Evolutionary conservation across 2,888 invertebrate species (phyloP).

Genomic region (Eudasyphora cyanicolor): DNA sequence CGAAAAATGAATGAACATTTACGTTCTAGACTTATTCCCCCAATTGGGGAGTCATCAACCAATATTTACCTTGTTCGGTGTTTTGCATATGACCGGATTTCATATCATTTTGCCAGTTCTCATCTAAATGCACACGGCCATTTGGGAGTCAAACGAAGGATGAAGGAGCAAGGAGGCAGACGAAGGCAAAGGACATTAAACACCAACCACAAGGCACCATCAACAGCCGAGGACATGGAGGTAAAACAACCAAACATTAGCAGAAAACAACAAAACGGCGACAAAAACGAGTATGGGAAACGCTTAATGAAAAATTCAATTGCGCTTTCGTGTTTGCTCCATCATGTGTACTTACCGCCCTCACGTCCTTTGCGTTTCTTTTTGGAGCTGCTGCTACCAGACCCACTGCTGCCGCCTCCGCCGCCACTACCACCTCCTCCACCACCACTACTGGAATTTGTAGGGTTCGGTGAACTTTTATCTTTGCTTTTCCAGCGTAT

Average conservation of each 20-base stretch:
- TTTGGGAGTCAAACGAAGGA: background rate
- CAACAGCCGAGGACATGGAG: background rate
- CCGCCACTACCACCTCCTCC: conserved; percentile 29
- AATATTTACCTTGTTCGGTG: conserved; percentile 77
- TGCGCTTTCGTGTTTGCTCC: conserved; percentile 50
- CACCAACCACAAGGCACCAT: background rate
- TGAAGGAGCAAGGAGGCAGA: background rate
- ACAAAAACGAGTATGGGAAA: conserved; percentile 53
- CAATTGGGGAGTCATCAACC: background rate
- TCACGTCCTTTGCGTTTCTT: conserved; percentile 93
- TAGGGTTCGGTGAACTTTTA: conserved; percentile 85
- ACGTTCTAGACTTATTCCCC: background rate
- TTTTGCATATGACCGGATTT: conserved; percentile 78
- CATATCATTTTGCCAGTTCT: conserved; percentile 84
- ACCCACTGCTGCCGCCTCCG: conserved; percentile 72
- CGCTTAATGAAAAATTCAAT: conserved; percentile 59
- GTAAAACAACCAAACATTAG: conserved; percentile 4
- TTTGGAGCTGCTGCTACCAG: conserved; percentile 83
- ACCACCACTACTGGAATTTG: conserved; percentile 74
- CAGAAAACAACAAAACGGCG: background rate
- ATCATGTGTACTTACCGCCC: conserved; percentile 83
- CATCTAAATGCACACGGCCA: conserved; percentile 79
- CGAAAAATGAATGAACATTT: background rate
- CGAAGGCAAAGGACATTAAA: background rate
- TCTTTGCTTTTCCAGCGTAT: conserved; percentile 93